Evolutionary conservation across 2,113 vertebrate species (phyloP).

Genomic region (Capricornis sumatraensis): DNA sequence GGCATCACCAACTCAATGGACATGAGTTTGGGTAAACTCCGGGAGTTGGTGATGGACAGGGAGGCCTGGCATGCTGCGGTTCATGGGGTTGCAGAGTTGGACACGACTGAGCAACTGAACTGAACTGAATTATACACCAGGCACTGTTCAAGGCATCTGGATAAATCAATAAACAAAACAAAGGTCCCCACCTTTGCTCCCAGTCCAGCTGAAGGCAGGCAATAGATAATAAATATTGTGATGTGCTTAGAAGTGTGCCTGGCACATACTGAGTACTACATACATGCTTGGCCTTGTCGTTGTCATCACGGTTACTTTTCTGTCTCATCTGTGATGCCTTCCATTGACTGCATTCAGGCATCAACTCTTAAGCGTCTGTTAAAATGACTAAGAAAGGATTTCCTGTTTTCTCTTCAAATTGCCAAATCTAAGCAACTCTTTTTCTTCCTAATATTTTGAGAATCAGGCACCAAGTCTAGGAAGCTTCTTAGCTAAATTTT

Average conservation of each 20-base stretch:
- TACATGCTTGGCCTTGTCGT: not conserved
- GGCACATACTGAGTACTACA: not conserved
- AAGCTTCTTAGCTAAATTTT: not conserved
- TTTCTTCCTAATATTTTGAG: not conserved
- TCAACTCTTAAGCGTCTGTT: not conserved
- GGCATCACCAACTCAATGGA: not conserved
- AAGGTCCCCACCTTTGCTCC: not conserved
- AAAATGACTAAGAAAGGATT: not conserved
- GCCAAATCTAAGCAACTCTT: not conserved
- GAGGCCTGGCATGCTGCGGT: not conserved
- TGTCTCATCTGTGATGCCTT: not conserved
- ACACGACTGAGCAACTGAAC: not conserved
- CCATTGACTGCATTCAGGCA: not conserved
- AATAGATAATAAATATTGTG: not conserved
- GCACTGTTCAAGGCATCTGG: not conserved
- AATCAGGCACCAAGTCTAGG: not conserved
- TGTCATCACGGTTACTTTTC: not conserved
- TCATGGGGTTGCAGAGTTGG: not conserved
- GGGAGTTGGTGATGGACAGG: not conserved
- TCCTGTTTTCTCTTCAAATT: not conserved
- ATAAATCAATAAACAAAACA: not conserved
- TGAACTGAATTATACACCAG: not conserved
- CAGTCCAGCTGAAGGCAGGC: not conserved
- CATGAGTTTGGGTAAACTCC: not conserved
- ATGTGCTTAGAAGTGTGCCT: not conserved